phyloP scores from a whole-genome alignment of 2,113 vertebrate species.

The Cromileptes altivelis region DNA sequence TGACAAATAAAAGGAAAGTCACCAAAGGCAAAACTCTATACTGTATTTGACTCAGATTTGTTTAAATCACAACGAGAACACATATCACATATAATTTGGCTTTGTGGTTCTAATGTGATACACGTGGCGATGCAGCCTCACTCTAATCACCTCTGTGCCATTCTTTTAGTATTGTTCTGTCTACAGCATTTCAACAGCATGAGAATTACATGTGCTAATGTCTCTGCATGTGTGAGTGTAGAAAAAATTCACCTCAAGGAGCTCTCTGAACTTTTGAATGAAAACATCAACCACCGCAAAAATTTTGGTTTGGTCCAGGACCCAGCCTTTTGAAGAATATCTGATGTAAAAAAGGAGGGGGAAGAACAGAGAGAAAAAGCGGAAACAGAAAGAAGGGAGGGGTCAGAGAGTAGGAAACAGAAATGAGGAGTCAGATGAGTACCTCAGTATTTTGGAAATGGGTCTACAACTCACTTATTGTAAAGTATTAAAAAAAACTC shows the following conservation, averaged over 20 bases:
- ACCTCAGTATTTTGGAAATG: neutral
- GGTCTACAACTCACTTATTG: neutral
- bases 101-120: too few relatives aligned
- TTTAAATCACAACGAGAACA: neutral
- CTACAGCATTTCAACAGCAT: neutral
- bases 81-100: neutral
- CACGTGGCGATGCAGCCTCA: neutral
- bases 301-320: constrained; percentile 86
- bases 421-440: neutral
- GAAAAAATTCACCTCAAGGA: constrained; percentile 86
- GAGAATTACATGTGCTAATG: neutral
- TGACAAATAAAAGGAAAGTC: neutral
- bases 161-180: neutral
- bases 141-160: neutral
- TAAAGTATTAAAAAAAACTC: too few relatives aligned
- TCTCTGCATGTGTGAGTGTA: constrained; percentile 16
- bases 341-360: constrained; percentile 68
- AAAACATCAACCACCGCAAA: constrained; percentile 89
- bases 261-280: constrained; percentile 89
- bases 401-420: neutral
- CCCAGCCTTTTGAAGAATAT: constrained; percentile 84
- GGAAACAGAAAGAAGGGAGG: neutral
- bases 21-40: neutral
- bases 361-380: neutral
- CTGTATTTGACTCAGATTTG: neutral